Evolutionary conservation across 2,888 invertebrate species (phyloP).

Genomic region (Apotomis betuletana): DNA sequence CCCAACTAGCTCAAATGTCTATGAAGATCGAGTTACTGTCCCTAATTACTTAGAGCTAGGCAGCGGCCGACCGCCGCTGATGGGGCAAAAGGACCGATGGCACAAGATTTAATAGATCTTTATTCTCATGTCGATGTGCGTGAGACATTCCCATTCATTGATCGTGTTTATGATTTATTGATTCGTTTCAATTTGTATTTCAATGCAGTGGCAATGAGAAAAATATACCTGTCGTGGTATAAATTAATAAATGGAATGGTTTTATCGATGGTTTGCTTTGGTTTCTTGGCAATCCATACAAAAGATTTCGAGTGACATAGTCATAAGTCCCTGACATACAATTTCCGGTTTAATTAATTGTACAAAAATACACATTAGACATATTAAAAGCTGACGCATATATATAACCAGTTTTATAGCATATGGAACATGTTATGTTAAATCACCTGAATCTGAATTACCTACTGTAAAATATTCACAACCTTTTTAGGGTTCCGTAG

Average conservation of each 20-base stretch:
- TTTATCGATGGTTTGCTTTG: background rate
- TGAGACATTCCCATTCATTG: slow-evolving; percentile 48
- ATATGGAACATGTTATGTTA: too few relatives aligned
- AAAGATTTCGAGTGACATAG: too few relatives aligned
- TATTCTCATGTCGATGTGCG: slow-evolving; percentile 38
- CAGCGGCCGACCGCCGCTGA: slow-evolving; percentile 56
- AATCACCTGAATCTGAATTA: too few relatives aligned
- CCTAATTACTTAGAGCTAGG: slow-evolving; percentile 58
- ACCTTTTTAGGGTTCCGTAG: too few relatives aligned
- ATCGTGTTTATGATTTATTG: slow-evolving; percentile 43
- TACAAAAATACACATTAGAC: too few relatives aligned
- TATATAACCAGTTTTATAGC: too few relatives aligned
- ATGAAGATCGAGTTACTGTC: slow-evolving; percentile 59
- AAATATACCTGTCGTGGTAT: background rate
- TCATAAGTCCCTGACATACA: too few relatives aligned
- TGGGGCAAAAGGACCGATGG: slow-evolving; percentile 60
- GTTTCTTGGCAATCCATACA: background rate
- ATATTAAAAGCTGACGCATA: too few relatives aligned
- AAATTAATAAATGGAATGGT: background rate
- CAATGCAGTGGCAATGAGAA: background rate
- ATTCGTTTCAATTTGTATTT: slow-evolving; percentile 34
- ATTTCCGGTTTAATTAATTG: too few relatives aligned
- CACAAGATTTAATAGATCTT: slow-evolving; percentile 17
- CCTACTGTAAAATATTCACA: too few relatives aligned
- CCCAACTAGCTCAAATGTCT: slow-evolving; percentile 55